Base-by-base conservation (phyloP, 2,888 invertebrate genomes). In the Latrodectus hesperus region DNA sequence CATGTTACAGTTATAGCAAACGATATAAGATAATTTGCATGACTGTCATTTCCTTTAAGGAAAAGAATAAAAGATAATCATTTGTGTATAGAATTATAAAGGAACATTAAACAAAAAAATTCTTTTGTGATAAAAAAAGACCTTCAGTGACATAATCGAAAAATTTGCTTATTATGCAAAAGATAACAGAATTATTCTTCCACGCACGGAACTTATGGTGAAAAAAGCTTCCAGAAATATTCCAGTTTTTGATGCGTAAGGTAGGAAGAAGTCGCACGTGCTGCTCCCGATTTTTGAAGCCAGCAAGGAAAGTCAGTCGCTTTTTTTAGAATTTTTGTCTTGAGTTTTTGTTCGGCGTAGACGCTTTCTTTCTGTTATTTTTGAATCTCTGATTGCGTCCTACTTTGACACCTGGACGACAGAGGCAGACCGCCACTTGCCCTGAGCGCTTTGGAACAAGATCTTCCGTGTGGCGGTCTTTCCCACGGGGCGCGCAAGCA, bases 341-440 rank as follows among this genome's bases (percentile, higher is more conserved):
- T 78, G 26, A 16, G 26, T 52, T 81, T 74, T 72, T 51, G 49
- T 79, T 75, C 75, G 51, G 16, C 75, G 51, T 60, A 79, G 81
- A 74, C 81, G 82, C 74, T 71, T 52, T 17, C 65, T 84, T 60
- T 64, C 51, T 17, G n/a, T 82, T 55, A 12, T n/a, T 60, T 65
- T 73, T 72, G 68, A 79, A 84, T 67, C 72, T 72, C 60, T 68
- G 79, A 85, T 85, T 75, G 74, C 74, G 85, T 80, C 85, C 85
- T 85, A 85, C 75, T 85, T 85, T 60, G 85, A 85, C 85, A 85
- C 85, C 85, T 85, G 85, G 85, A 85, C 79, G 70, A 85, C 79
- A 84, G 68, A 60, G 60, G 60, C 60, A 60, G 60, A 60, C 60
- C 60, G 60, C 60, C 12, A 6, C 10, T 60, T 67, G 74, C 81